phyloP scores from a whole-genome alignment of 2,113 vertebrate genomes.

The Pedionomus torquatus region DNA sequence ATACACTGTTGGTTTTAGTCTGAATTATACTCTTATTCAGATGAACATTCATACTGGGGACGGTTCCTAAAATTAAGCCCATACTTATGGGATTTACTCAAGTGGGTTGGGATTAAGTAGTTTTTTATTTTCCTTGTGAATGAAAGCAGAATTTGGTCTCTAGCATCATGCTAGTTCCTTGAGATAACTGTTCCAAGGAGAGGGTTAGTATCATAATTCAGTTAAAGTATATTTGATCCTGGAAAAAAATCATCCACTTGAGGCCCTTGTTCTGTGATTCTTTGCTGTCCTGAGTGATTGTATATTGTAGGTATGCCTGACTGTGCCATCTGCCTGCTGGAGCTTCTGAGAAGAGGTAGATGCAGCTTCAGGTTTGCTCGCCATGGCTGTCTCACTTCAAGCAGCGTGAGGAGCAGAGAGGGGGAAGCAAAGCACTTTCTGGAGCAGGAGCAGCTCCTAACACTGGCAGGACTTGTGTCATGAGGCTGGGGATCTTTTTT shows the following conservation, averaged over 20 bases:
- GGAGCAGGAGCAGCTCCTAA: not conserved
- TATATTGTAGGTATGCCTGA: not conserved
- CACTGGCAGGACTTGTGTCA: not conserved
- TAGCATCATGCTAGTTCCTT: not conserved
- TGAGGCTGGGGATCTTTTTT: not conserved
- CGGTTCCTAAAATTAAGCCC: not conserved
- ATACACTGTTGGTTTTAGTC: not conserved
- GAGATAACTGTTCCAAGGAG: not conserved
- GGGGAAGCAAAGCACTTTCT: not conserved
- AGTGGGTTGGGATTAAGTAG: not conserved
- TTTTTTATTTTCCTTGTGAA: not conserved
- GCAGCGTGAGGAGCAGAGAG: not conserved
- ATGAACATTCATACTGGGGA: not conserved
- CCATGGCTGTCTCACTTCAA: not conserved
- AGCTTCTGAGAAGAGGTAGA: not conserved
- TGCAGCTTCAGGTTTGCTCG: not conserved
- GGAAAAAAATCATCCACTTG: not conserved
- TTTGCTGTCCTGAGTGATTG: accelerated
- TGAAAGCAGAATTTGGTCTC: not conserved
- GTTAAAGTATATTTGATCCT: not conserved
- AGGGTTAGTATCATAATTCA: not conserved
- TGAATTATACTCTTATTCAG: not conserved
- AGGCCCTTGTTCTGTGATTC: not conserved
- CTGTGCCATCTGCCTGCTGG: not conserved
- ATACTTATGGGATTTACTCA: not conserved